Evolutionary conservation across 2,113 vertebrate species (phyloP), one percentile per base, ranked within the genome.

Genomic region (Dryoscopus gambensis): DNA sequence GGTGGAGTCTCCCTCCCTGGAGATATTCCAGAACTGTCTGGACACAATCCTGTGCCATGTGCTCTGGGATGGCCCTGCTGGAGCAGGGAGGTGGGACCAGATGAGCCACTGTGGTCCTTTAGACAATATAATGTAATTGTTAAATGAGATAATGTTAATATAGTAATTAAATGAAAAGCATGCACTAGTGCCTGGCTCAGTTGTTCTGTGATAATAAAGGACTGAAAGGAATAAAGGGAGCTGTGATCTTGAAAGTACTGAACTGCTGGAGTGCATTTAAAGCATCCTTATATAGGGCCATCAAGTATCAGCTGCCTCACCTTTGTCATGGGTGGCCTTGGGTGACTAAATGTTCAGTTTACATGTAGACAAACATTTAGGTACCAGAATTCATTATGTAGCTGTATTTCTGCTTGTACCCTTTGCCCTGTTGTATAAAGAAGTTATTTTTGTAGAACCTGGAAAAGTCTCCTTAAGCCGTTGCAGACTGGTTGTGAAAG

Each of bases 21-120:
- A 3, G 22, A 33, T 67, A 46, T 20, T 39, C 33, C 68, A 28
- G 44, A 74, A 0, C 10, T 7, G 0, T 9, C 33, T 30, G 28
- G 23, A 21, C 2, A 11, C 46, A 82, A 3, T 30, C 19, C 19
- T 75, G 33, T 56, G 25, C 59, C 1, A 0, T 57, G 57, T 39
- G 44, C 86, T 53, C 46, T 39, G 39, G n/a, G 13, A 10, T 53
- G n/a, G 7, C 53, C 16, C 6, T 18, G 9, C 16, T 40, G 20
- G 46, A 22, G n/a, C 9, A 40, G n/a, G 22, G 28, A 70, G 22
- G 8, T 31, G 50, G 25, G 5, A 53, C n/a, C n/a, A 40, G 20
- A 3, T 47, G 39, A n/a, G 2, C 24, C 20, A 6, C 33, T n/a
- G 39, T 39, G 23, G 9, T 53, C 46, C 23, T n/a, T 46, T 39